Conservation (phyloP, 2,797 vertebrate genomes). For the Enteromius radiatus region DNA sequence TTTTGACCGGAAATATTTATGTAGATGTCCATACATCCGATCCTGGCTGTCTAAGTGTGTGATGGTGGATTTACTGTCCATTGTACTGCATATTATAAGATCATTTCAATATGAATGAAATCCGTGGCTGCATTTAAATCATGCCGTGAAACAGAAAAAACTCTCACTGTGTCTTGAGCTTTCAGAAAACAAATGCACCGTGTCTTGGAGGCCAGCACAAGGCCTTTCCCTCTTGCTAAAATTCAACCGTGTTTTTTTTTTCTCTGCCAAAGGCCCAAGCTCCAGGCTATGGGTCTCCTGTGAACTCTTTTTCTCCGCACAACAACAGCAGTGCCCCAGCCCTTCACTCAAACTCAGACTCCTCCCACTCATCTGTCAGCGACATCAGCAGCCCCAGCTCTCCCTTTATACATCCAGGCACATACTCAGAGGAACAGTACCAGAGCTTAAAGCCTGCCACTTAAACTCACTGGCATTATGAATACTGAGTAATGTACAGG, state of each 20-base stretch:
- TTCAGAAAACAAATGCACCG: constrained; percentile 33
- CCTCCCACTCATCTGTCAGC: constrained; percentile 26
- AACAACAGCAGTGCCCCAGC: constrained; percentile 46
- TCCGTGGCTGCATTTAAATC: not conserved
- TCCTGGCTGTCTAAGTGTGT: constrained; percentile 19
- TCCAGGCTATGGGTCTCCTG: constrained; percentile 37
- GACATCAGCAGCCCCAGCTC: not conserved
- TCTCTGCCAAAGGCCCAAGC: constrained; percentile 39
- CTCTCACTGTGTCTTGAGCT: constrained; percentile 23
- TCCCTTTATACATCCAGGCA: not conserved
- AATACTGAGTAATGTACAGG: constrained; percentile 9
- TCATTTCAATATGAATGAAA: constrained; percentile 38
- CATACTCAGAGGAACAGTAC: constrained; percentile 18
- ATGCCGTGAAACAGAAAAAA: constrained; percentile 13
- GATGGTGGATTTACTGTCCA: not conserved
- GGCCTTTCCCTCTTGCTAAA: constrained; percentile 38
- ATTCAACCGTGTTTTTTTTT: constrained; percentile 35
- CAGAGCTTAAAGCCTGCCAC: constrained; percentile 7
- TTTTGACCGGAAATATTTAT: not conserved
- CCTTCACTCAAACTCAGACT: constrained; percentile 43
- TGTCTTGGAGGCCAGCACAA: constrained; percentile 33
- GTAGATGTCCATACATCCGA: not conserved
- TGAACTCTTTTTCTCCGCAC: constrained; percentile 49
- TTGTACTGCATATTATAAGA: not conserved
- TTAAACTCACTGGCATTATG: constrained; percentile 35